phyloP scores from a whole-genome alignment of 2,888 invertebrate genomes.

The Oligia fasciuncula region DNA sequence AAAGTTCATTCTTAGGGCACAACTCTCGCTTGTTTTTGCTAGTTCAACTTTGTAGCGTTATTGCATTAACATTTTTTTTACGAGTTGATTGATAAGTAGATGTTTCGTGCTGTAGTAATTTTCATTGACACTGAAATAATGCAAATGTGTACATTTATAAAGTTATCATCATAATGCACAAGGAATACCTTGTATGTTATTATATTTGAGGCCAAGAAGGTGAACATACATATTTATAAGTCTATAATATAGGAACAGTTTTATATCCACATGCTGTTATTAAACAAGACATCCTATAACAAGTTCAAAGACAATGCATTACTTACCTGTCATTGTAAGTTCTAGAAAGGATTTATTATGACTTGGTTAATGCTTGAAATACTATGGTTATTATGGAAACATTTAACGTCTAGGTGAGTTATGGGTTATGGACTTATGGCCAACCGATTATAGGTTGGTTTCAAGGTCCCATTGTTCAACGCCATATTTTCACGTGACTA shows the following conservation, averaged over 20 bases:
- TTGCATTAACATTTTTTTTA: conserved; percentile 35
- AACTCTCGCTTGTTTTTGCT: conserved; percentile 52
- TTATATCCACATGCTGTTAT: conserved; percentile 54
- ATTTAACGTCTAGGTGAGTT: conserved; percentile 60
- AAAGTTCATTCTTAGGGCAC: conserved; percentile 42
- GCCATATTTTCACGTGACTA: conserved; percentile 65
- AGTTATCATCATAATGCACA: conserved; percentile 34
- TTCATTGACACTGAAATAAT: conserved; percentile 57
- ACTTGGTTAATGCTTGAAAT: conserved; percentile 49
- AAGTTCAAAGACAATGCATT: conserved; percentile 55
- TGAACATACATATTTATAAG: conserved; percentile 46
- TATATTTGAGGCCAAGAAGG: conserved; percentile 35
- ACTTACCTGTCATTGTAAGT: conserved; percentile 53
- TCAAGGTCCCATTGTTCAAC: conserved; percentile 56
- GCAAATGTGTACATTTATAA: conserved; percentile 41
- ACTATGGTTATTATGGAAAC: conserved; percentile 63
- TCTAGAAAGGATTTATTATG: conserved; percentile 54
- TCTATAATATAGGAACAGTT: conserved; percentile 29
- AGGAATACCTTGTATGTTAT: conserved; percentile 35
- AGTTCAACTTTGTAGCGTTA: conserved; percentile 8
- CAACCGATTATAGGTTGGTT: conserved; percentile 64
- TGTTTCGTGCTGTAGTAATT: conserved; percentile 36
- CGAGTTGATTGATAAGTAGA: conserved; percentile 27
- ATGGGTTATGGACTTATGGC: conserved; percentile 48
- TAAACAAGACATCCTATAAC: conserved; percentile 49